Conservation (phyloP, 2,888 invertebrate species). For the Alloscopus bannaensis region DNA sequence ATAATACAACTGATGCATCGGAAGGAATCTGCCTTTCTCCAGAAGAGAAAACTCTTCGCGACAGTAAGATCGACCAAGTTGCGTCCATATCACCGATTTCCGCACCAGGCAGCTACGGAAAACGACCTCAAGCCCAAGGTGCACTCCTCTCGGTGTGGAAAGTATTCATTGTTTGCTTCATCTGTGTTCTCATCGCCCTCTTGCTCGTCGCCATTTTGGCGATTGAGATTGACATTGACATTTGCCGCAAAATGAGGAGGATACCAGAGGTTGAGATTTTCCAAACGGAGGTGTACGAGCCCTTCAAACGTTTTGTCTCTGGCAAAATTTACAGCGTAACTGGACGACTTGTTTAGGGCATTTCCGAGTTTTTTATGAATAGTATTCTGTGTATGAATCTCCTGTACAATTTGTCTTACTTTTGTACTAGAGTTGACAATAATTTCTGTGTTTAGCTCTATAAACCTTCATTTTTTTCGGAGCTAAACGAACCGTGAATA, state of each 20-base stretch:
- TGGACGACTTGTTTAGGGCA: slow-evolving; percentile 16
- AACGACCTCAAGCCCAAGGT: slow-evolving; percentile 51
- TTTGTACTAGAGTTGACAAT: slow-evolving; percentile 5
- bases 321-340: slow-evolving; percentile 58
- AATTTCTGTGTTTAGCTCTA: neutral
- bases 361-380: neutral
- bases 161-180: slow-evolving; percentile 72
- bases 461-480: too few species aligned
- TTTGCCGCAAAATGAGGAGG: slow-evolving; percentile 71
- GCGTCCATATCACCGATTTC: slow-evolving; percentile 39
- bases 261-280: slow-evolving; percentile 73
- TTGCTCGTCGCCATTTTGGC: slow-evolving; percentile 71
- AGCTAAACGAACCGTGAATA: neutral
- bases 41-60: slow-evolving; percentile 66
- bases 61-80: slow-evolving; percentile 69
- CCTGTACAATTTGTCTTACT: neutral
- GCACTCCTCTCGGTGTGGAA: slow-evolving; percentile 70
- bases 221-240: slow-evolving; percentile 72
- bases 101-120: slow-evolving; percentile 32
- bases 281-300: slow-evolving; percentile 71
- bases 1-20: slow-evolving; percentile 64
- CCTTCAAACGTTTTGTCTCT: slow-evolving; percentile 67
- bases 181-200: slow-evolving; percentile 71
- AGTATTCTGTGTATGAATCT: neutral
- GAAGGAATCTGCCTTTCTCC: slow-evolving; percentile 59